Conservation (phyloP, 2,797 vertebrate genomes). For the Eulemur mongoz region DNA sequence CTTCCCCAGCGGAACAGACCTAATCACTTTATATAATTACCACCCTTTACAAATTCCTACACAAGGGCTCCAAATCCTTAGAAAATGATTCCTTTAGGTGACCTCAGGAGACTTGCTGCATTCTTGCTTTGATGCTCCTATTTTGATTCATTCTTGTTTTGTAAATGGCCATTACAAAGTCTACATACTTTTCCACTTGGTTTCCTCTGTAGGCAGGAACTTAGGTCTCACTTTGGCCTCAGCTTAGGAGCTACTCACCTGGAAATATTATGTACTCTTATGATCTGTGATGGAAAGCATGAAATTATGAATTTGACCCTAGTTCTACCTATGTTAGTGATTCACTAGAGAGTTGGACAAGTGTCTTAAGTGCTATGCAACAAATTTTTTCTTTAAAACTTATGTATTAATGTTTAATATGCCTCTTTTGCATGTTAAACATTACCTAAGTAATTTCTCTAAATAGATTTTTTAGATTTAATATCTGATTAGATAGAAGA, state of each 20-base stretch:
- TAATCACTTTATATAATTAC: background rate
- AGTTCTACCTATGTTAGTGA: background rate
- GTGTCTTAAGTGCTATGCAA: background rate
- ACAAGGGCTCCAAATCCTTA: background rate
- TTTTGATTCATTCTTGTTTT: background rate
- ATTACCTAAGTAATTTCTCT: background rate
- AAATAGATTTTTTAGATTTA: background rate
- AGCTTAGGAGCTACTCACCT: background rate
- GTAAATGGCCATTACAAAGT: background rate
- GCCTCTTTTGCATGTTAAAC: background rate
- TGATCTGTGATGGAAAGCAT: background rate
- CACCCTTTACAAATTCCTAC: background rate
- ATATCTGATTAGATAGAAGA: background rate
- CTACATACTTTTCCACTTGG: background rate
- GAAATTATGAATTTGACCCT: background rate
- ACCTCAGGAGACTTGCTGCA: background rate
- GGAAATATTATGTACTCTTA: background rate
- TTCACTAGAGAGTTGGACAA: background rate
- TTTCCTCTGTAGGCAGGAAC: background rate
- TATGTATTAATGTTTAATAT: background rate
- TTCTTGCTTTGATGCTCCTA: background rate
- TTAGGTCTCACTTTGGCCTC: background rate
- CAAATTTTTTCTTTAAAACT: background rate
- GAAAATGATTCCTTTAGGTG: background rate
- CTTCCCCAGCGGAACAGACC: background rate